Conservation (phyloP, 2,888 invertebrate genomes). For the Caenorhabditis sp. region DNA sequence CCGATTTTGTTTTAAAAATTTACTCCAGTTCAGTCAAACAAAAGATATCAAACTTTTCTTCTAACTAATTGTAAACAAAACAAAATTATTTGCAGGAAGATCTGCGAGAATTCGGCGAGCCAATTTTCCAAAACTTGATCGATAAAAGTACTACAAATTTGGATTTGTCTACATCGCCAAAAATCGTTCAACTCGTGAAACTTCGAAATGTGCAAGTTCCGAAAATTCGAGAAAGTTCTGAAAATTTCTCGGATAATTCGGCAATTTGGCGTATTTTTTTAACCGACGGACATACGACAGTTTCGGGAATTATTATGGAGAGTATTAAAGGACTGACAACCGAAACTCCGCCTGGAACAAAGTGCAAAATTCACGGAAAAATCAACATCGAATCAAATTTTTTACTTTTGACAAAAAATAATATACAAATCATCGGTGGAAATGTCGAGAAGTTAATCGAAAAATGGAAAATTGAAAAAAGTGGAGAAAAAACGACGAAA, state of each 20-base stretch:
- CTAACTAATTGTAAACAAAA: too few relatives aligned
- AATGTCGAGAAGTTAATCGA: constrained; percentile 58
- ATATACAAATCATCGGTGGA: constrained; percentile 59
- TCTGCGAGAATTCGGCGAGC: constrained; percentile 26
- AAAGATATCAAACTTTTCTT: too few relatives aligned
- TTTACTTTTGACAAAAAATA: constrained; percentile 41
- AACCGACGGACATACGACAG: constrained; percentile 42
- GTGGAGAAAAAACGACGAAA: constrained; percentile 15
- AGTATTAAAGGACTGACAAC: constrained; percentile 24
- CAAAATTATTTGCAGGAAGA: constrained; percentile 32
- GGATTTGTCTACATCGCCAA: constrained; percentile 19
- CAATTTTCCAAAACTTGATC: constrained; percentile 19
- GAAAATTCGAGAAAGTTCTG: constrained; percentile 25
- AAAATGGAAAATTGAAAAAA: constrained; percentile 57
- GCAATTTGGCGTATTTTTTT: constrained; percentile 38
- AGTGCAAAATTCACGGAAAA: not conserved
- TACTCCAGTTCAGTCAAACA: too few relatives aligned
- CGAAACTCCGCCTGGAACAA: not conserved
- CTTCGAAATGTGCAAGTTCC: constrained; percentile 28
- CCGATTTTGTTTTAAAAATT: too few relatives aligned
- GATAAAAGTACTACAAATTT: constrained; percentile 12
- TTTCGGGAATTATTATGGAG: constrained; percentile 22
- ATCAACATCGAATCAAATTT: constrained; percentile 43
- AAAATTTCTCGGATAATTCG: constrained; percentile 11
- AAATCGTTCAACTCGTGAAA: constrained; percentile 37